These are phyloP conservation scores for Actinernus sp. DNA, from an alignment of 92 coral and sea anemone species.

Conservation along the genomic window DNA sequence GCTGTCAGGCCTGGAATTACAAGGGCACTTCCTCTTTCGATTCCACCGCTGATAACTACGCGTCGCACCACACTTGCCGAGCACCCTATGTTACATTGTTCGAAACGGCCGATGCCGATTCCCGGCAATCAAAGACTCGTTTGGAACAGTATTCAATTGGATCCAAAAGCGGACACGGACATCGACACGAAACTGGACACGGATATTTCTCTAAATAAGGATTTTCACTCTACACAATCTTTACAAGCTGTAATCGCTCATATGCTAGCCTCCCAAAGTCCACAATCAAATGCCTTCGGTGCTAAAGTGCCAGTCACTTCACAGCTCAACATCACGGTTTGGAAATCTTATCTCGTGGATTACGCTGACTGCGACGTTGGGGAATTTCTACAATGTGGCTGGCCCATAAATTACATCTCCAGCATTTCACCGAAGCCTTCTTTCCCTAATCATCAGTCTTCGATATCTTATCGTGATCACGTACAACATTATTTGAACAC, in stretches of 20 bases:
- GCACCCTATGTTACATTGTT: conserved; percentile 44
- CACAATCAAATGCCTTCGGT: conserved; percentile 40
- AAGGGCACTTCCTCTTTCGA: conserved; percentile 22
- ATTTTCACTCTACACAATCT: conserved; percentile 7
- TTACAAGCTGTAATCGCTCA: conserved; percentile 9
- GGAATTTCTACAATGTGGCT: too few relatives aligned
- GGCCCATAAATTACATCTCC: conserved; percentile 10
- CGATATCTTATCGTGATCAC: conserved; percentile 7
- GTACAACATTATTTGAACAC: conserved; percentile 31
- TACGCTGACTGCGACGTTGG: conserved; percentile 17
- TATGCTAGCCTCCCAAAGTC: conserved; percentile 17
- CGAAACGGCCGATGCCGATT: conserved; percentile 29
- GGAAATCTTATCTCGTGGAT: conserved; percentile 16
- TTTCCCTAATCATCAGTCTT: conserved; percentile 28
- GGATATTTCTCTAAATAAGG: neutral
- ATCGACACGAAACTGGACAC: conserved; percentile 11
- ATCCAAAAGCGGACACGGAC: conserved; percentile 10
- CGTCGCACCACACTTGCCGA: conserved; percentile 12
- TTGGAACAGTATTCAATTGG: neutral
- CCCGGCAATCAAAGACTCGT: neutral
- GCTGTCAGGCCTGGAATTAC: conserved; percentile 25
- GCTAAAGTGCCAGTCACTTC: conserved; percentile 14
- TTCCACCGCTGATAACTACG: conserved; percentile 3
- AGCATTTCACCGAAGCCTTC: conserved; percentile 18
- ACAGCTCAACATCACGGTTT: conserved; percentile 14